These are phyloP conservation scores for Auanema freiburgensis DNA, from an alignment of 2,888 invertebrate species.

Conservation along the genomic window DNA sequence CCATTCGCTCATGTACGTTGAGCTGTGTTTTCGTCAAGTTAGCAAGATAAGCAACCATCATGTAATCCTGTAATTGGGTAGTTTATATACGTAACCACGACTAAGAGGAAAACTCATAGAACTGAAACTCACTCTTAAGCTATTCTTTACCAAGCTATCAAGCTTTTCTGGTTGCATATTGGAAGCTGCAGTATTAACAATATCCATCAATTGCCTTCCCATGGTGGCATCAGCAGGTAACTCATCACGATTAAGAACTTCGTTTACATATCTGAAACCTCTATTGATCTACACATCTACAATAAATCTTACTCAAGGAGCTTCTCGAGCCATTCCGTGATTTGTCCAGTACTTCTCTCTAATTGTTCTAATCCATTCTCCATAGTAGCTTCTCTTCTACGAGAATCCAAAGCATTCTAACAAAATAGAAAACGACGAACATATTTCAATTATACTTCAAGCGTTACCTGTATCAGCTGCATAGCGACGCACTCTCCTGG, in stretches of 20 bases:
- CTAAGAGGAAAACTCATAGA: background rate
- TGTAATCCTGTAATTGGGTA: slow-evolving; percentile 74
- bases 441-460: background rate
- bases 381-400: slow-evolving; percentile 70
- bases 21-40: slow-evolving; percentile 94
- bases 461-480: slow-evolving; percentile 41
- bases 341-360: slow-evolving; percentile 79
- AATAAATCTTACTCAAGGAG: slow-evolving; percentile 68
- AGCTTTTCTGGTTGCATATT: slow-evolving; percentile 83
- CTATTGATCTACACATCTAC: background rate
- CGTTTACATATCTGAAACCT: slow-evolving; percentile 74
- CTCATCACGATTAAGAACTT: slow-evolving; percentile 76
- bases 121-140: slow-evolving; percentile 75
- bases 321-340: slow-evolving; percentile 68
- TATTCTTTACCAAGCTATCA: slow-evolving; percentile 90
- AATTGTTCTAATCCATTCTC: slow-evolving; percentile 75
- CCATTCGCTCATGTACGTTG: slow-evolving; percentile 89
- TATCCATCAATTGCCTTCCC: slow-evolving; percentile 81
- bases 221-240: slow-evolving; percentile 77
- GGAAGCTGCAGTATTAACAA: slow-evolving; percentile 74
- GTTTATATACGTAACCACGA: background rate
- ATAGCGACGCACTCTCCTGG: slow-evolving; percentile 80
- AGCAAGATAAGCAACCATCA: slow-evolving; percentile 94
- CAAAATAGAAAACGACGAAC: slow-evolving; percentile 25
- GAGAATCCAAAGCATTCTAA: slow-evolving; percentile 63